Base-by-base conservation (phyloP, 2,113 vertebrate genomes). In the Taxidea taxus region DNA sequence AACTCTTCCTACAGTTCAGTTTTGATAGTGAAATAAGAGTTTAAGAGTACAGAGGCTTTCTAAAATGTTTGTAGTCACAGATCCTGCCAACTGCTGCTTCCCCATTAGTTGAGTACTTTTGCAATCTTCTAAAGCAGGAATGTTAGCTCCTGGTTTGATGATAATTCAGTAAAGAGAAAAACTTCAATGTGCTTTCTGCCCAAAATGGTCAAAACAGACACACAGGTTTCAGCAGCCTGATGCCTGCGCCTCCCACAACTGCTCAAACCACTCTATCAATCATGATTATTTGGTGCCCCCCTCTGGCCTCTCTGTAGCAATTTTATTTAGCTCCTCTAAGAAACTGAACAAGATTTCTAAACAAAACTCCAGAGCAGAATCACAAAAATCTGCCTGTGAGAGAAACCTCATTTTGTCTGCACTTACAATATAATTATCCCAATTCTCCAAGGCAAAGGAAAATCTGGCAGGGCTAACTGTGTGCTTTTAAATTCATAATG, bases 281-380 rank as follows among this genome's bases (percentile, higher is more conserved):
- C 97, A 94, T 77, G 97, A 83, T 96, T 91, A 78, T 97, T 84
- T 98, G 97, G 95, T 96, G 97, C 97, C 97, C 97, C 47, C 97
- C 88, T 90, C 95, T 98, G 97, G 97, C 70, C 94, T 87, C 12
- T 58, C 49, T 39, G 94, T 74, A 72, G 90, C 87, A 98, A 75
- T 83, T 91, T 80, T 84, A 60, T 54, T 90, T 75, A 87, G 72
- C 47, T 94, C 34, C 72, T n/a, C n/a, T 25, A 58, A 92, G 66
- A 90, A 81, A 94, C 62, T 20, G 34, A 58, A 87, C 91, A 94
- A 75, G 86, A 89, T 62, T 90, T 49, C 93, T 72, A 42, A 86
- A 75, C 44, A 39, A 47, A 92, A 91, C 12, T 82, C 75, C 90
- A 92, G 25, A 27, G 37, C 21, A 12, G 25, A 97, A 90, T 92